phyloP scores from a whole-genome alignment of 2,113 vertebrate genomes.

The Martes martes region DNA sequence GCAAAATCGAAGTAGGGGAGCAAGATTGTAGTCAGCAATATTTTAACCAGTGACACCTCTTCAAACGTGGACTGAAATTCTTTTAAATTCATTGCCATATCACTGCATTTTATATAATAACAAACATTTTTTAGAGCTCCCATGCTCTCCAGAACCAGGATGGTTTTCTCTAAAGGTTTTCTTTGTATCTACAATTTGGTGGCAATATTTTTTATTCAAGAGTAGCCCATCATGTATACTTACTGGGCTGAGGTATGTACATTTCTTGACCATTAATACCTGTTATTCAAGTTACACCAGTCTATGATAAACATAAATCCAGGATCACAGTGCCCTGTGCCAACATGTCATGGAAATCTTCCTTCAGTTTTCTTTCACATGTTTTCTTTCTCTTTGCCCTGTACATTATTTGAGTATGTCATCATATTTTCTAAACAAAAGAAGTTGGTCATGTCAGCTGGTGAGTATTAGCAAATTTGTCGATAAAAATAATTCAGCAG shows the following conservation, averaged over 20 bases:
- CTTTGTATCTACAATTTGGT: not conserved
- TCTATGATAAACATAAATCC: not conserved
- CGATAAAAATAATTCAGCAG: not conserved
- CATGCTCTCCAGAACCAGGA: not conserved
- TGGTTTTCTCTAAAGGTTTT: not conserved
- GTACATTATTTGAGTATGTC: not conserved
- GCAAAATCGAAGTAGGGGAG: not conserved
- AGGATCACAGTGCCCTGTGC: not conserved
- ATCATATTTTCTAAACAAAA: not conserved
- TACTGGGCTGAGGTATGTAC: not conserved
- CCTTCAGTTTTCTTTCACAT: not conserved
- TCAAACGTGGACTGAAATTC: not conserved
- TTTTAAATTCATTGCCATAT: not conserved
- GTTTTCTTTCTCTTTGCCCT: not conserved
- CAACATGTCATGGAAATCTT: not conserved
- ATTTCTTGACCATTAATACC: not conserved
- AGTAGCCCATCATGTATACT: not conserved
- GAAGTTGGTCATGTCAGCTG: not conserved
- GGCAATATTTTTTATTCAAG: not conserved
- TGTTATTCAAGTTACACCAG: constrained; percentile 10
- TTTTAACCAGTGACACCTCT: constrained; percentile 32
- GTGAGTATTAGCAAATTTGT: not conserved
- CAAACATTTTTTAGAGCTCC: not conserved
- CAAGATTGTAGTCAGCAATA: not conserved
- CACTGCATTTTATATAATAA: not conserved